Evolutionary conservation across 2,797 vertebrate genomes (phyloP).

Genomic region (Agapornis canus): DNA sequence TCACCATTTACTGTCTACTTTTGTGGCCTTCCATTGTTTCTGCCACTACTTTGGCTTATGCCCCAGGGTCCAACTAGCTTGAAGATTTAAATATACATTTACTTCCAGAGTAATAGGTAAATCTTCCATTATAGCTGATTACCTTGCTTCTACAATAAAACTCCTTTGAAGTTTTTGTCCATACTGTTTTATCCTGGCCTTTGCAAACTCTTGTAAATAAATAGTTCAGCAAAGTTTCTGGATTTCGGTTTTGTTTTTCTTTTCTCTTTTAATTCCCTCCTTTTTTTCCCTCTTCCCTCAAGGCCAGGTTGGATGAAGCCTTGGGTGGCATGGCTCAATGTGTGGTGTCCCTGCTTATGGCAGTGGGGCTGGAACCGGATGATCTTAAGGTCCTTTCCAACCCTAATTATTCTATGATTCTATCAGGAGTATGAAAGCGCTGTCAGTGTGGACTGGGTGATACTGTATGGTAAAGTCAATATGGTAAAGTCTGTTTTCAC

Average conservation of each 20-base stretch:
- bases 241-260: fast-evolving
- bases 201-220: background rate
- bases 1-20: background rate
- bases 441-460: background rate
- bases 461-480: background rate
- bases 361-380: too few relatives aligned
- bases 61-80: background rate
- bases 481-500: background rate
- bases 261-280: background rate
- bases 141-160: background rate
- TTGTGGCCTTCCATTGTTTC: background rate
- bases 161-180: background rate
- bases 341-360: too few relatives aligned
- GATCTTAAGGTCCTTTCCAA: too few relatives aligned
- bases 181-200: background rate
- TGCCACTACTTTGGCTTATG: background rate
- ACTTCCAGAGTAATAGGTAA: background rate
- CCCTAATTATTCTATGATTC: too few relatives aligned
- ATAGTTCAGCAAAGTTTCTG: background rate
- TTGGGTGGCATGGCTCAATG: too few relatives aligned
- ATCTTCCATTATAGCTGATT: background rate
- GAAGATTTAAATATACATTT: background rate
- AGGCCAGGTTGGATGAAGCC: too few relatives aligned
- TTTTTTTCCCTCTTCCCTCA: background rate
- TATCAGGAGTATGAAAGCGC: background rate